phyloP scores from a whole-genome alignment of 2,113 vertebrate genomes.

The Malurus elegans region DNA sequence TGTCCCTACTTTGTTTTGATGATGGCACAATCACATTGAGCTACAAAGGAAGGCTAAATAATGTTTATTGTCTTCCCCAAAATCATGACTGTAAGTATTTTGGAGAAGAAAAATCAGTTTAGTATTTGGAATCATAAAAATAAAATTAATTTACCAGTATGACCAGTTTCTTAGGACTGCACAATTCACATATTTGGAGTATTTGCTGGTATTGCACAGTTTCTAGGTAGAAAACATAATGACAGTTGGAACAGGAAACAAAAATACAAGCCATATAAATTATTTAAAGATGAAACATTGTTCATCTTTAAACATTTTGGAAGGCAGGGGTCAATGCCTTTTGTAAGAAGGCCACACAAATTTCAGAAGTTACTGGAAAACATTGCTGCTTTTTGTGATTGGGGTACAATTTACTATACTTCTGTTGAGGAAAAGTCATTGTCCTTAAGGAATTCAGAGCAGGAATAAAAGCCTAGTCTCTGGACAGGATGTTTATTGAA shows the following conservation, averaged over 20 bases:
- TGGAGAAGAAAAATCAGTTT: neutral
- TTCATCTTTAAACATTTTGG: neutral
- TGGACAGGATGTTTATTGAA: neutral
- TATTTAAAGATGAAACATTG: neutral
- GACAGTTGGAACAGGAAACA: neutral
- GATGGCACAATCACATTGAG: constrained; percentile 15
- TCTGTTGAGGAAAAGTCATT: neutral
- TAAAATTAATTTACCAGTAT: neutral
- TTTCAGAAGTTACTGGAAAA: neutral
- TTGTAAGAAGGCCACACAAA: neutral
- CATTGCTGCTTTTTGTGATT: neutral
- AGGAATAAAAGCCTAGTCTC: neutral
- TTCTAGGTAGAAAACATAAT: neutral
- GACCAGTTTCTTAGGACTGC: neutral
- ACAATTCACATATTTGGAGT: neutral
- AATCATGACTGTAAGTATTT: neutral
- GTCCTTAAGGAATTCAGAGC: neutral
- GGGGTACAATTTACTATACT: neutral
- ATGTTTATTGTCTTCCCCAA: neutral
- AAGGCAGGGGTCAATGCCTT: neutral
- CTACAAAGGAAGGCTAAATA: constrained; percentile 38
- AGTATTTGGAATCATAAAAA: neutral
- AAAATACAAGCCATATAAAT: neutral
- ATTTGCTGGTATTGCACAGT: neutral
- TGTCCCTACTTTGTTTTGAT: constrained; percentile 25